Conservation (phyloP, 2,888 invertebrate genomes). For the Arrhopalites spinosus region DNA sequence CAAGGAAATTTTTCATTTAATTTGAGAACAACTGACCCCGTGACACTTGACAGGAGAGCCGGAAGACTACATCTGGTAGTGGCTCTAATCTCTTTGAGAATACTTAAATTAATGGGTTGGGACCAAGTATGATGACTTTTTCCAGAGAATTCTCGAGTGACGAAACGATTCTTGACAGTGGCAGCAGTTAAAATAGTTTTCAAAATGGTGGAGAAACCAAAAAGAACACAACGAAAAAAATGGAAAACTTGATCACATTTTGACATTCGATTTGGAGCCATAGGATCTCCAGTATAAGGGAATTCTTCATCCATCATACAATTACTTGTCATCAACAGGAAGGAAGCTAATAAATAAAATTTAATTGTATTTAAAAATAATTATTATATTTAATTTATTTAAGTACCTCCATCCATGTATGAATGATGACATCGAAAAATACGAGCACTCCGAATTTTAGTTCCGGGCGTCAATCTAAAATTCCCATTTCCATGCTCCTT, state of each 20-base stretch:
- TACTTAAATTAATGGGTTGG: conserved; percentile 34
- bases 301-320: conserved; percentile 48
- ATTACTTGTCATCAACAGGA: conserved; percentile 26
- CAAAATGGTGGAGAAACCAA: conserved; percentile 44
- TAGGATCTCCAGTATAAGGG: conserved; percentile 45
- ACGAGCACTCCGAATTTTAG: conserved; percentile 32
- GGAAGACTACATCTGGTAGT: conserved; percentile 41
- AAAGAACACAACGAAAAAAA: conserved; percentile 41
- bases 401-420: conserved; percentile 50
- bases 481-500: conserved; percentile 3
- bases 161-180: conserved; percentile 41
- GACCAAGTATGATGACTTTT: conserved; percentile 44
- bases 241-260: conserved; percentile 35
- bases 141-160: conserved; percentile 41
- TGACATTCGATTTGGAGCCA: conserved; percentile 34
- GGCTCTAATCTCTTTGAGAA: conserved; percentile 37
- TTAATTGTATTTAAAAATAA: too few relatives aligned
- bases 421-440: conserved; percentile 51
- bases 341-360: neutral
- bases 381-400: too few relatives aligned
- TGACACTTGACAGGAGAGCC: conserved; percentile 40
- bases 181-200: conserved; percentile 45
- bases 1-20: conserved; percentile 38
- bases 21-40: conserved; percentile 40
- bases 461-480: neutral